phyloP scores from a whole-genome alignment of 2,888 invertebrate genomes.

The Tribolium freemani region DNA sequence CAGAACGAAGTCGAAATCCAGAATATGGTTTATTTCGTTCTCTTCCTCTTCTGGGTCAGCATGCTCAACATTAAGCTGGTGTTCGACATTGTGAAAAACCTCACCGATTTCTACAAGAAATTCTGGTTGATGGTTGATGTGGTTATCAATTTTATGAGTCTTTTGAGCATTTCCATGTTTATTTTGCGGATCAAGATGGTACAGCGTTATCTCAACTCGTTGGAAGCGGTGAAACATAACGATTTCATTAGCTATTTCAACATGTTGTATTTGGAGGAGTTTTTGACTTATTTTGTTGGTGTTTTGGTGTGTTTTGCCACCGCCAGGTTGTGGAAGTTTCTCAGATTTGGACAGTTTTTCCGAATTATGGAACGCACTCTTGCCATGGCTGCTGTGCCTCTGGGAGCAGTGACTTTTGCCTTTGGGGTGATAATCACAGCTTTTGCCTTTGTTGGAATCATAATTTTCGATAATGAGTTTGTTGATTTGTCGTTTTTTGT shows the following conservation, averaged over 20 bases:
- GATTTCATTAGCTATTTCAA: slow-evolving; percentile 58
- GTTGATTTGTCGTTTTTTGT: slow-evolving; percentile 48
- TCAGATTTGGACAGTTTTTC: slow-evolving; percentile 57
- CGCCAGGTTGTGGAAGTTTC: slow-evolving; percentile 58
- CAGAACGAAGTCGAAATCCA: slow-evolving; percentile 45
- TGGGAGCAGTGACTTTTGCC: slow-evolving; percentile 47
- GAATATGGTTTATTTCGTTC: slow-evolving; percentile 44
- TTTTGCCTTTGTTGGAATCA: slow-evolving; percentile 7
- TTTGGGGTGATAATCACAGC: slow-evolving; percentile 42
- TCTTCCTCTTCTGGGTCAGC: slow-evolving; percentile 50
- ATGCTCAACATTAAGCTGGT: slow-evolving; percentile 46
- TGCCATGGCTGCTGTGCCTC: slow-evolving; percentile 42
- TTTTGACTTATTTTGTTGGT: slow-evolving; percentile 52
- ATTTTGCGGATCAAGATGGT: slow-evolving; percentile 45
- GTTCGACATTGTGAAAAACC: slow-evolving; percentile 46
- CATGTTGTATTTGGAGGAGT: slow-evolving; percentile 52
- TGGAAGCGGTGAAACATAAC: slow-evolving; percentile 54
- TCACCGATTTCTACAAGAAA: slow-evolving; percentile 46
- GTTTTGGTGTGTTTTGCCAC: slow-evolving; percentile 57
- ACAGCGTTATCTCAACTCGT: slow-evolving; percentile 42
- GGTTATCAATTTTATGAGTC: slow-evolving; percentile 52
- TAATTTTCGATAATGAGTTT: slow-evolving; percentile 33
- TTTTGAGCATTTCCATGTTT: slow-evolving; percentile 50
- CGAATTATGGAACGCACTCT: slow-evolving; percentile 57
- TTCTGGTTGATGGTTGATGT: slow-evolving; percentile 55